These are phyloP conservation scores for Eidolon helvum DNA, from an alignment of 2,113 vertebrate species.

Conservation along the genomic window DNA sequence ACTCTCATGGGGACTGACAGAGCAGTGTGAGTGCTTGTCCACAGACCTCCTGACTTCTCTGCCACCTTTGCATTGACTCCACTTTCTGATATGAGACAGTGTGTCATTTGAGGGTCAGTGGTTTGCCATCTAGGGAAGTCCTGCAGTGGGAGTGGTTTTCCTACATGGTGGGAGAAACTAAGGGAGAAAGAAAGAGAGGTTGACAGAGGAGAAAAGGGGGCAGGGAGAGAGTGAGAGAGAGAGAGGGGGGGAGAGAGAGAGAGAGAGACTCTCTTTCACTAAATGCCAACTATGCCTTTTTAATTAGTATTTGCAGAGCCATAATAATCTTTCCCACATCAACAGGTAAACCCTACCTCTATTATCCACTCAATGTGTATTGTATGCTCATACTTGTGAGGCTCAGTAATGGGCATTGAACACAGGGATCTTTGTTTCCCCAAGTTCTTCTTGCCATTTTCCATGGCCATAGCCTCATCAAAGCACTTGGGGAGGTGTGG, in stretches of 20 bases:
- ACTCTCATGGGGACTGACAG: constrained; percentile 6
- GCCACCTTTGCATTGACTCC: constrained; percentile 39
- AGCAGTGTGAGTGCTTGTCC: constrained; percentile 45
- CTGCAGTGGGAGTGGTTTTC: constrained; percentile 6
- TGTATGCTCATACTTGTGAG: not conserved
- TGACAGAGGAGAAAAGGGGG: not conserved
- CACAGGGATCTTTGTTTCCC: not conserved
- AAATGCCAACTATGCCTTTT: not conserved
- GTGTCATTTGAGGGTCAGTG: constrained; percentile 47
- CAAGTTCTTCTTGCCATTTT: not conserved
- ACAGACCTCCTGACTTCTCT: constrained; percentile 56
- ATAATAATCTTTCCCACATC: not conserved
- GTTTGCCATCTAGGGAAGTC: constrained; percentile 45
- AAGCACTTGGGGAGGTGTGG: not conserved
- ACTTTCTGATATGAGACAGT: constrained; percentile 68
- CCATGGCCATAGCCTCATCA: not conserved
- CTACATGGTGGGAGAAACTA: not conserved
- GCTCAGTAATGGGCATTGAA: not conserved
- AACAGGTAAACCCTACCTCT: not conserved
- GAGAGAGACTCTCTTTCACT: not conserved
- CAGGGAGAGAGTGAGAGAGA: not conserved
- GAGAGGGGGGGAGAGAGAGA: no score
- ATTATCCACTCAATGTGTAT: not conserved
- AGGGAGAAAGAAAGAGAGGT: not conserved
- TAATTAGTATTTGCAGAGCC: not conserved